Evolutionary conservation across 2,113 vertebrate genomes (phyloP), one percentile per base, ranked within the genome.

Genomic region (Amazona guildingii): DNA sequence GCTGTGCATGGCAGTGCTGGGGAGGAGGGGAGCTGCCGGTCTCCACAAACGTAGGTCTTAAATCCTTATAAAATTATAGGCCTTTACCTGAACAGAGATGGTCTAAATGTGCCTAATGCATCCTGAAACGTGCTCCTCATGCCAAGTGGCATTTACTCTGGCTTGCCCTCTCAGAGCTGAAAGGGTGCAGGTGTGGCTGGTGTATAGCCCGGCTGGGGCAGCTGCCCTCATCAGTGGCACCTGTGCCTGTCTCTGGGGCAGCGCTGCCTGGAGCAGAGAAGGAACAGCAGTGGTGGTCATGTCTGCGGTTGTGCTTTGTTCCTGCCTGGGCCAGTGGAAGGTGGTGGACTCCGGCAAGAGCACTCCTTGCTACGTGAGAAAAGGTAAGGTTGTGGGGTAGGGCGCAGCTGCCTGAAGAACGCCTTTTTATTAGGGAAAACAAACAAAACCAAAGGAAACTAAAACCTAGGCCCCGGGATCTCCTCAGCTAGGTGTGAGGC

Each of bases 281-380:
- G 54, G 29, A 24, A 2, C 0, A 9, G 51, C 33, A 19, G 83
- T 1, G 0, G 4, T 14, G 23, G 15, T 24, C 0, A 0, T 7
- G 14, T 1, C 4, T 0, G 0, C 2, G 19, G 3, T 3, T 46
- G 48, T 24, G 37, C 19, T 39, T 46, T 37, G 35, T 27, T 29
- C 33, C 41, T 44, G 13, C 14, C 28, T 13, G 13, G 5, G 14
- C 6, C 5, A 11, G 4, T 5, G 51, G 29, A 39, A 35, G 28
- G 39, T 17, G 55, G 5, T 5, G 19, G 61, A 13, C 11, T 55
- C 17, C 18, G 15, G 51, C 9, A 17, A 29, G 20, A 78, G 31
- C 28, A 19, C 43, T 21, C 39, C 28, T 83, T 1, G 2, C 20
- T 8, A 7, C 4, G 6, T 9, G 28, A 28, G 54, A 16, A 73